Conservation (phyloP, 1,140 invertebrate genomes). For the Eulimnadia texana region DNA sequence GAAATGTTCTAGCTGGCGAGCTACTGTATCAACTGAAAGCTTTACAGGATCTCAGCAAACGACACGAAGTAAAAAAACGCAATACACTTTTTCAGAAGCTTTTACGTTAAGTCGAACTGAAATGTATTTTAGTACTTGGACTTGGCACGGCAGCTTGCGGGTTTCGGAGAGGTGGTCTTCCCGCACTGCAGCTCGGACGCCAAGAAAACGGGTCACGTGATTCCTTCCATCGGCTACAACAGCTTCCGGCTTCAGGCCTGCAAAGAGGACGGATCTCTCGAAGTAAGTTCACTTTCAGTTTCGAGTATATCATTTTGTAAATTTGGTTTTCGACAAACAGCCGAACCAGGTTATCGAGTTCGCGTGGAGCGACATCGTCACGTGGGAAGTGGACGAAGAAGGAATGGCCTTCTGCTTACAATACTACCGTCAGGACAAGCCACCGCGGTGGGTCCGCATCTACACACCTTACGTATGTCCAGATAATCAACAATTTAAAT, state of each 20-base stretch:
- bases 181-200: conserved; percentile 91
- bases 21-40: conserved; percentile 89
- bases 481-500: conserved; percentile 9
- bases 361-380: conserved; percentile 59
- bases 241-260: conserved; percentile 76
- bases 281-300: conserved; percentile 35
- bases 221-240: conserved; percentile 54
- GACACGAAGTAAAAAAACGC: conserved; percentile 45
- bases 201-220: conserved; percentile 77
- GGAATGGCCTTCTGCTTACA: conserved; percentile 78
- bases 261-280: conserved; percentile 65
- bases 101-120: neutral
- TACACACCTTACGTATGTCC: conserved; percentile 78
- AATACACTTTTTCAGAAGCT: neutral
- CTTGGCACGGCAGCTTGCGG: conserved; percentile 66
- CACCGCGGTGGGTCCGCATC: conserved; percentile 71
- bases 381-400: conserved; percentile 80
- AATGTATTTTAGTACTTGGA: conserved; percentile 52
- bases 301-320: neutral
- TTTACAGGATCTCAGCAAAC: conserved; percentile 74
- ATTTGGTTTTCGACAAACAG: conserved; percentile 19
- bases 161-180: conserved; percentile 83
- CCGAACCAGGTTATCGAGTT: conserved; percentile 67
- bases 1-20: conserved; percentile 74
- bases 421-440: conserved; percentile 65